phyloP scores from a whole-genome alignment of 2,113 vertebrate genomes.

The Zosterops pallidus region DNA sequence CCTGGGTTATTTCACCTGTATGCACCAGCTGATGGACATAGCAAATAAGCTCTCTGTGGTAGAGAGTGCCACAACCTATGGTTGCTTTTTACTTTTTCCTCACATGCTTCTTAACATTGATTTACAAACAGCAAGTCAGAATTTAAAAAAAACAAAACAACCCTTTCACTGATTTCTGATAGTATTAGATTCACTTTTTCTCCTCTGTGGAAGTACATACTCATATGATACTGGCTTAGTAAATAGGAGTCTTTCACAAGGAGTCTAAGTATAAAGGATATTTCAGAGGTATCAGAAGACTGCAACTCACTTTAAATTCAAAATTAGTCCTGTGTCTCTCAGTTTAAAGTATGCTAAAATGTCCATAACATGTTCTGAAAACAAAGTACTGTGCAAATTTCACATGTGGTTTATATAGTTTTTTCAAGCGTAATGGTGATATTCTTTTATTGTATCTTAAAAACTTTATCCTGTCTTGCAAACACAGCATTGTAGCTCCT shows the following conservation, averaged over 20 bases:
- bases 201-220: background rate
- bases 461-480: background rate
- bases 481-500: background rate
- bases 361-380: background rate
- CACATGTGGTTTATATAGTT: background rate
- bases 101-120: background rate
- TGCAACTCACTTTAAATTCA: background rate
- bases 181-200: background rate
- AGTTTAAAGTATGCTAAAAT: background rate
- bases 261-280: background rate
- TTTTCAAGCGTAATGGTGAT: background rate
- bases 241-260: background rate
- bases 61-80: background rate
- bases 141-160: background rate
- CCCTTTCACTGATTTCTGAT: background rate
- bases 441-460: background rate
- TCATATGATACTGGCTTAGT: background rate
- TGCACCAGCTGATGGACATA: background rate
- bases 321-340: background rate
- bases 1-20: background rate
- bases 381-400: background rate
- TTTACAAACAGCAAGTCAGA: background rate
- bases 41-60: too few species aligned
- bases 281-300: background rate
- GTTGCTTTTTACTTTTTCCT: background rate